phyloP scores from a whole-genome alignment of 2,888 invertebrate genomes.

The Synergus umbraculus region DNA sequence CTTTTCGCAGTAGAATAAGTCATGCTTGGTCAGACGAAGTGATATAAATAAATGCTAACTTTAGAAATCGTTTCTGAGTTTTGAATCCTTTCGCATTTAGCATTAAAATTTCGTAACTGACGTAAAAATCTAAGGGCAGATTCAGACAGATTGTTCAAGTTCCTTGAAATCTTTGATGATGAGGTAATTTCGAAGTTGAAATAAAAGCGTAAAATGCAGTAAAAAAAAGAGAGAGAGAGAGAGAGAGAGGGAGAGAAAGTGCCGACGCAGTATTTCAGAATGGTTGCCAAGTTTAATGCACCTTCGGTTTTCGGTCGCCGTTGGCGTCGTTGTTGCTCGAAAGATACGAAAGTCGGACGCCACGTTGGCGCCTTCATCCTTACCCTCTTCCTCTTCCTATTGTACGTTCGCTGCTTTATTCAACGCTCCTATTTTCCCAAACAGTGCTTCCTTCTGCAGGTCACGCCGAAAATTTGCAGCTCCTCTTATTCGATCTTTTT shows the following conservation, averaged over 20 bases:
- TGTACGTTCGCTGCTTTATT: slow-evolving; percentile 43
- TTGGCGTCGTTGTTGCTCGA: slow-evolving; percentile 52
- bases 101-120: neutral
- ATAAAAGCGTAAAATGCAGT: slow-evolving; percentile 27
- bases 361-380: slow-evolving; percentile 70
- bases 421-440: slow-evolving; percentile 29
- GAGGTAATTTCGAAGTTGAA: slow-evolving; percentile 20
- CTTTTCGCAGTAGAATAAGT: neutral
- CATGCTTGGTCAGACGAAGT: neutral
- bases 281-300: slow-evolving; percentile 70
- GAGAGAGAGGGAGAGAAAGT: slow-evolving; percentile 55
- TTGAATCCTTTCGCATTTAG: neutral
- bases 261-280: slow-evolving; percentile 54
- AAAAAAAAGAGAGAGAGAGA: slow-evolving; percentile 44
- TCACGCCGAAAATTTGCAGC: slow-evolving; percentile 26
- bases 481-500: neutral
- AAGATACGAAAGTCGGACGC: slow-evolving; percentile 63
- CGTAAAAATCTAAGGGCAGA: neutral
- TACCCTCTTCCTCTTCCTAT: slow-evolving; percentile 47
- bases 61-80: neutral
- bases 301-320: slow-evolving; percentile 62
- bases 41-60: neutral
- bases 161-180: neutral
- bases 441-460: slow-evolving; percentile 37
- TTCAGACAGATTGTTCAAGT: neutral